These are phyloP conservation scores for Dryoscopus gambensis DNA, from an alignment of 2,113 vertebrate species.

Conservation along the genomic window DNA sequence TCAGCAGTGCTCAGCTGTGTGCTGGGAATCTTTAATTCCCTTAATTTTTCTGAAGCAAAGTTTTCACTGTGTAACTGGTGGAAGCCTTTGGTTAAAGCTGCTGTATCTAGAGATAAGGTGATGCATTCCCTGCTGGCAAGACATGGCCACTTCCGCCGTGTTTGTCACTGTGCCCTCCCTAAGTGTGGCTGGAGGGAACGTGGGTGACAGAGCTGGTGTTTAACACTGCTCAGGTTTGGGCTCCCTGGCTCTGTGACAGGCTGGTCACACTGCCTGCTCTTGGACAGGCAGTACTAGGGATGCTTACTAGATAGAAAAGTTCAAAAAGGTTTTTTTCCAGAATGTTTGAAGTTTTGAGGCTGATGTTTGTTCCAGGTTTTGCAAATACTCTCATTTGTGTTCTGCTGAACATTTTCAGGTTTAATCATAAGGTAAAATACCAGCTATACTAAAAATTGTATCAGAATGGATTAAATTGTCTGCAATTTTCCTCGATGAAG, in stretches of 20 bases:
- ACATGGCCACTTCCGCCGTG: fast-evolving
- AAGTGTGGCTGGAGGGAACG: not conserved
- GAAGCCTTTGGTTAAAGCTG: not conserved
- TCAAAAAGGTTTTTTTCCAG: not conserved
- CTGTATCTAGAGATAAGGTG: not conserved
- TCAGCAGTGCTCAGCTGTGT: fast-evolving
- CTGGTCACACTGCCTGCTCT: not conserved
- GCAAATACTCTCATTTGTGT: not conserved
- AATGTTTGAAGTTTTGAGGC: not conserved
- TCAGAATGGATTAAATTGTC: not conserved
- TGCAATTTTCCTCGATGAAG: not conserved
- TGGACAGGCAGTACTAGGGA: not conserved
- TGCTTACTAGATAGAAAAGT: not conserved
- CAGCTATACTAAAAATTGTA: not conserved
- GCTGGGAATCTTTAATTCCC: not conserved
- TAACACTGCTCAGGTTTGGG: not conserved
- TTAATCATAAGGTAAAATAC: not conserved
- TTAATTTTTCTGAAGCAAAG: not conserved
- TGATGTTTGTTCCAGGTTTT: not conserved
- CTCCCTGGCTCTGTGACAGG: not conserved
- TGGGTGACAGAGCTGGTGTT: not conserved
- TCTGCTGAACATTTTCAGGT: not conserved
- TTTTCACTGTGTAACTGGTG: not conserved
- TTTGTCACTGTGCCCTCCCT: not conserved
- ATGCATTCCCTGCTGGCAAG: not conserved